Evolutionary conservation across 2,888 invertebrate species (phyloP), one percentile per base, ranked within the genome.

Genomic region (Macroteleia sp.): DNA sequence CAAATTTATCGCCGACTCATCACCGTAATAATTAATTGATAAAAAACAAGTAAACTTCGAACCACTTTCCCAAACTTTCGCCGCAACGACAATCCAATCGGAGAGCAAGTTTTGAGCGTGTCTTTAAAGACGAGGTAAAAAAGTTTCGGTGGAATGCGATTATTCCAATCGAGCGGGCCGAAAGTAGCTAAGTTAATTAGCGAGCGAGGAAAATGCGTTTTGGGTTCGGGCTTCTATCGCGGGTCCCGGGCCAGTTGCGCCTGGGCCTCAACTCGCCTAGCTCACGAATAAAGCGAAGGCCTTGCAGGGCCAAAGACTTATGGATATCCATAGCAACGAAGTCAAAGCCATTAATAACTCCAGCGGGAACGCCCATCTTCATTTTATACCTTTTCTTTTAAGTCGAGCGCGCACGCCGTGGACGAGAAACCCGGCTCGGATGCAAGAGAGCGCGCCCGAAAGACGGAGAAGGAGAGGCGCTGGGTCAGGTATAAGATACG

Each of bases 301-400:
- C 77, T 82, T 74, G 79, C 84, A 82, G 82, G 87, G 85, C 86
- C 85, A 87, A 89, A 90, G 90, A 90, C 91, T 91, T 90, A 91
- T 91, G 90, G 90, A 91, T 91, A 91, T 91, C 90, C 90, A 90
- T 91, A 90, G 90, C 90, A 90, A 91, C 90, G 84, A 88, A 91
- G 90, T 90, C 89, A 90, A 90, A 91, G 90, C 89, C 90, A 91
- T 91, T 91, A 91, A 91, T 91, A 91, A 91, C 90, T 91, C 88
- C 84, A 83, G 82, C 86, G 89, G 90, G 88, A 90, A 91, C 90
- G 90, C 90, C 87, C 88, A 90, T 89, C 88, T 86, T 90, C 88
- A 88, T 89, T 87, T 90, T 88, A 87, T 88, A 87, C 90, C 90
- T 87, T 87, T 89, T 90, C 89, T 91, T 90, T 89, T 89, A 90